phyloP scores from a whole-genome alignment of 2,888 invertebrate species.

The Schizaphis graminum region DNA sequence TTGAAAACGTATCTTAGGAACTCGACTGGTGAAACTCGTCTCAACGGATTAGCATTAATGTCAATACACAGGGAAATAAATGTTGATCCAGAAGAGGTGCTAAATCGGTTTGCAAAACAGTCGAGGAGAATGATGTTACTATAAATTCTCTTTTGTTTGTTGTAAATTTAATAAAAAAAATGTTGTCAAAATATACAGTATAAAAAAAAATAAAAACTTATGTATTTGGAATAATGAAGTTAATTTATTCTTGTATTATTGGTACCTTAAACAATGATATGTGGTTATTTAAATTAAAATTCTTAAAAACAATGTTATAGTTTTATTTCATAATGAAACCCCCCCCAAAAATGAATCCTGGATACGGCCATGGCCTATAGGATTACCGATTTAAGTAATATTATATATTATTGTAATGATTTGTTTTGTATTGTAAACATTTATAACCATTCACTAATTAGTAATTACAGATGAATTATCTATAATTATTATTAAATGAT shows the following conservation, averaged over 20 bases:
- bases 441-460: not conserved
- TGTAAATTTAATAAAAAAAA: too few species aligned
- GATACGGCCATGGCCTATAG: not conserved
- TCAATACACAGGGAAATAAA: too few species aligned
- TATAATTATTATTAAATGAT: not conserved
- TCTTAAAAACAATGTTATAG: not conserved
- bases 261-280: constrained; percentile 15
- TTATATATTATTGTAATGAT: not conserved
- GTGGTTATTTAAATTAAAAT: constrained; percentile 25
- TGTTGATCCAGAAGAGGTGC: too few species aligned
- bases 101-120: too few species aligned
- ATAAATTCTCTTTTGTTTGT: not conserved
- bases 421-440: not conserved
- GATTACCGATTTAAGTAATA: not conserved
- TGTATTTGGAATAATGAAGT: constrained; percentile 13
- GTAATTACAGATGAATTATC: not conserved
- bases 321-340: not conserved
- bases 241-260: constrained; percentile 25
- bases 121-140: not conserved
- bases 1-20: too few species aligned
- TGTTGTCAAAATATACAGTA: too few species aligned
- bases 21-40: too few species aligned
- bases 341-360: too few species aligned
- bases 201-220: constrained; percentile 13
- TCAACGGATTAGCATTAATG: too few species aligned